Base-by-base conservation (phyloP, 2,888 invertebrate species). In the Drosophila putrida region DNA sequence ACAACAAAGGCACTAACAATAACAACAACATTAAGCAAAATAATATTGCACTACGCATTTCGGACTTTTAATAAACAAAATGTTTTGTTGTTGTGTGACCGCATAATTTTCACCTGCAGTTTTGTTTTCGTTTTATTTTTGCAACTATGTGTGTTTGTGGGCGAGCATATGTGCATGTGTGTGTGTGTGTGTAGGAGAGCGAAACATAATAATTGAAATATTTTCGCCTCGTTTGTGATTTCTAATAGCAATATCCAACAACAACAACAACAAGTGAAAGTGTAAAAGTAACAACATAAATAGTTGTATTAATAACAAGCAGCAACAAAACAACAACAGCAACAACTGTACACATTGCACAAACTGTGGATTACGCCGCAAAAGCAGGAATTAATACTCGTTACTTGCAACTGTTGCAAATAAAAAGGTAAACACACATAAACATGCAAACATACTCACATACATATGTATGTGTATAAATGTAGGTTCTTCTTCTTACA, bases 181-280 rank as follows among this genome's bases (percentile, higher is more conserved):
- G 62, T 44, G 54, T 49, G 57, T 46, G 78, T 61, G 78, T 57
- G 63, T 62, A 78, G 58, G 70, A 59, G 70, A 65, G 79, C 61
- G 65, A 62, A 75, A 64, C 72, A 85, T 70, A 64, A 87, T 77
- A 79, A 70, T 71, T 73, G 64, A 76, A 76, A 81, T 83, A 70
- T 83, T 69, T 69, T 67, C 68, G 61, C 64, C 68, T 43, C 61
- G 55, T 61, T 65, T 67, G 72, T 79, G 86, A 74, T 77, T 82
- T 82, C 53, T 70, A 79, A 78, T 64, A 77, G 67, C 71, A 67
- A 61, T 53, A 61, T 25, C 57, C 60, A 62, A 33, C 58, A 62
- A 41, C 62, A 50, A 54, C 55, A 64, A 63, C 62, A 69, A 55
- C 61, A 64, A 82, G 82, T 82, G 82, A 82, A 80, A 82, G 77